phyloP scores from a whole-genome alignment of 2,888 invertebrate species.

The Plagodis dolabraria region DNA sequence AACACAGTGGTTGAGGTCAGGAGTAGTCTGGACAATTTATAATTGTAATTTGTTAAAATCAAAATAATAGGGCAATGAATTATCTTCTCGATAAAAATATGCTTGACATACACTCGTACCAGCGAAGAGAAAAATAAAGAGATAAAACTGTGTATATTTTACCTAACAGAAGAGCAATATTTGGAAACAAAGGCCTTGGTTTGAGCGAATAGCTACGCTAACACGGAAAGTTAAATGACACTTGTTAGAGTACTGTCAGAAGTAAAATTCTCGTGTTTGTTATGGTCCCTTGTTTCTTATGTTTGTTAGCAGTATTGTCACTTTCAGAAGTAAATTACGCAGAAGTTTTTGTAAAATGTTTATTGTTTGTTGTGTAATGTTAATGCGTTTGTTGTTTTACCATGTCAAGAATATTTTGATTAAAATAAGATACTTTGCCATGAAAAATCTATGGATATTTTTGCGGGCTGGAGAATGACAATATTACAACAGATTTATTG shows the following conservation, averaged over 20 bases:
- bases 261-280: conserved; percentile 51
- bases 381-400: no score
- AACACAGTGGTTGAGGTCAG: no score
- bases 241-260: conserved; percentile 66
- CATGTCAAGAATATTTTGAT: no score
- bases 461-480: no score
- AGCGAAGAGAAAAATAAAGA: conserved; percentile 38
- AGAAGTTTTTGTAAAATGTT: conserved; percentile 24
- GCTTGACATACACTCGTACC: conserved; percentile 35
- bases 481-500: no score
- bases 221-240: conserved; percentile 69
- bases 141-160: conserved; percentile 35
- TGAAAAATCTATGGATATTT: no score
- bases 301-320: conserved; percentile 40
- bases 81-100: conserved; percentile 41
- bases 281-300: conserved; percentile 47
- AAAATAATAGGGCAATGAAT: no score
- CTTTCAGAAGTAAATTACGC: conserved; percentile 34
- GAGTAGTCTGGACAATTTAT: no score
- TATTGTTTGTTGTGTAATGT: conserved; percentile 13
- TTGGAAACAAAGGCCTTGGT: conserved; percentile 40
- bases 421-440: no score
- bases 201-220: conserved; percentile 47
- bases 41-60: no score
- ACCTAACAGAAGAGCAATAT: conserved; percentile 34